Evolutionary conservation across 1,140 invertebrate genomes (phyloP), one percentile per base, ranked within the genome.

Genomic region (Neodiprion fabricii): DNA sequence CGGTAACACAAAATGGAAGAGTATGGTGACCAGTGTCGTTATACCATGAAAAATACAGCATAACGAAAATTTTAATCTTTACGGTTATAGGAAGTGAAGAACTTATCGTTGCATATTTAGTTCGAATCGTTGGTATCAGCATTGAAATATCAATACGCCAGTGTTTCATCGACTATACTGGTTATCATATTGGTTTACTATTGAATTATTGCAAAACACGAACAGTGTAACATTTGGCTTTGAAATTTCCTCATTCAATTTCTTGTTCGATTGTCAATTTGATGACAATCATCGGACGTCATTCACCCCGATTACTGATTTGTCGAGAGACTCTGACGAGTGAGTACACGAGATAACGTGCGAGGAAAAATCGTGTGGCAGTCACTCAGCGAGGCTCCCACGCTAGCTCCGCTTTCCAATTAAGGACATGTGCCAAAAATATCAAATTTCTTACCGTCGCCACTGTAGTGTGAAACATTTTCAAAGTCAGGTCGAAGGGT

Each of bases 351-450:
- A 14, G 17, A 65, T 21, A 17, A 65, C 4, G 61, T 5, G 28
- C 28, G 28, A 5, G 0, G 1, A 40, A 40, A 40, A 17, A 14
- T 14, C 17, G 12, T 21, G 1, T 65, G 61, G 1, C 61, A 7
- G 17, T 21, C 10, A 47, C 17, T 21, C 12, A 11, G 10, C 21
- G 7, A 4, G 12, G 11, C 21, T 69, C 67, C 53, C 21, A 69
- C 67, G 67, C 21, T 69, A 9, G 67, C 23, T 17, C 23, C 7
- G 67, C 14, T 61, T 61, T 9, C 11, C n/a, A 69, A 69, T 69
- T 69, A 17, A 21, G 67, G 67, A 47, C 21, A 23, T 47, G 67
- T 69, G 67, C 40, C 21, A 69, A 69, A 69, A 69, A 69, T 69
- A 69, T 69, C 67, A 47, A 8, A 69, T 69, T 69, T 69, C 67